A percentile compares a stretch with the other conserved stretches of the same genome.
These are phyloP conservation scores for Agriopis leucophaearia DNA, from an alignment of 2,888 invertebrate genomes.

Conservation along the genomic window DNA sequence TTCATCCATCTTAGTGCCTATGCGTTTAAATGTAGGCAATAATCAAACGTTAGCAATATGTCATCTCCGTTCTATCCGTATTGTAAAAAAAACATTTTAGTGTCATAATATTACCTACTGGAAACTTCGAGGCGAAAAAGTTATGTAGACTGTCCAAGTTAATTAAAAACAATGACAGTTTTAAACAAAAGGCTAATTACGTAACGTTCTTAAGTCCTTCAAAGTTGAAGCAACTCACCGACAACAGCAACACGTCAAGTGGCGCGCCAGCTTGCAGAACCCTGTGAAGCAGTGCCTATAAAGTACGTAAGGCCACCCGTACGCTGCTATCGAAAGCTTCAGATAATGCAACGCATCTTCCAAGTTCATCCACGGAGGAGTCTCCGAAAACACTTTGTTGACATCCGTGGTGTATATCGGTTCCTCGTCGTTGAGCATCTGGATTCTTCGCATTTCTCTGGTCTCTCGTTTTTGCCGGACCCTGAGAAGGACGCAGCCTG, in stretches of 20 bases:
- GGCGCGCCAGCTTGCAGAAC: slow-evolving; percentile 89
- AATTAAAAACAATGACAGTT: neutral
- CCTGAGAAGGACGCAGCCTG: slow-evolving; percentile 94
- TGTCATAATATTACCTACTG: neutral
- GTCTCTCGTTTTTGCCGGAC: slow-evolving; percentile 91
- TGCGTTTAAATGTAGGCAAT: too few species aligned
- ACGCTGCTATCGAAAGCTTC: slow-evolving; percentile 93
- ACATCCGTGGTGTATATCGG: slow-evolving; percentile 89
- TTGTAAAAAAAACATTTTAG: too few species aligned
- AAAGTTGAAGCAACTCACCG: slow-evolving; percentile 77
- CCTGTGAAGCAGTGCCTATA: slow-evolving; percentile 92
- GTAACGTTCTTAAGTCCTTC: neutral
- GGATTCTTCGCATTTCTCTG: slow-evolving; percentile 89
- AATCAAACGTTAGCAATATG: too few species aligned
- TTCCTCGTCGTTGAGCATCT: slow-evolving; percentile 87
- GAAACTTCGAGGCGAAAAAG: neutral
- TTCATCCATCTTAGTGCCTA: too few species aligned
- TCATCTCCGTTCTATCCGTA: too few species aligned
- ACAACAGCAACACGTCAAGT: slow-evolving; percentile 91
- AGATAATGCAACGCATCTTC: slow-evolving; percentile 92
- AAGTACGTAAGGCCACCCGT: slow-evolving; percentile 95
- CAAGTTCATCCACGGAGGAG: slow-evolving; percentile 93
- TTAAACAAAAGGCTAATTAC: too few species aligned
- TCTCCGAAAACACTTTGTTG: slow-evolving; percentile 87
- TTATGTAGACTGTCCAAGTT: neutral